These are phyloP conservation scores for Tympanoctomys barrerae DNA, from an alignment of 2,797 vertebrate species.

Conservation along the genomic window DNA sequence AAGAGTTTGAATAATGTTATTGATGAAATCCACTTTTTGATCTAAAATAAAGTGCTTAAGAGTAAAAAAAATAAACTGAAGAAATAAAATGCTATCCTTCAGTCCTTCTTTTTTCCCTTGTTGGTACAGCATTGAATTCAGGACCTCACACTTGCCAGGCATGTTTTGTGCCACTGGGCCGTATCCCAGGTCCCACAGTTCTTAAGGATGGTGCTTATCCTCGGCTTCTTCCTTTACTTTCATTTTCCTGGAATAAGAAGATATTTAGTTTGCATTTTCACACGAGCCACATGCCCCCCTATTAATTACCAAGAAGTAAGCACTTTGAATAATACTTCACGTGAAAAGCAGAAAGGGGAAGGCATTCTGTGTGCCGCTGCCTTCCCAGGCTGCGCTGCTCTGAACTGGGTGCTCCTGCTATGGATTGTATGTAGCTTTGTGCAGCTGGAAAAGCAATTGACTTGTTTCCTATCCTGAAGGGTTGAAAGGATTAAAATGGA, in stretches of 20 bases:
- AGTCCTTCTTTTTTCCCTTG: neutral
- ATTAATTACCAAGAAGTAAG: neutral
- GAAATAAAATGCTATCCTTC: neutral
- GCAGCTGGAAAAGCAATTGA: neutral
- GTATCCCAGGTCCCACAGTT: neutral
- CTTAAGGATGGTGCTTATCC: neutral
- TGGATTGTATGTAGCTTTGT: too few relatives aligned
- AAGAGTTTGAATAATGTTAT: conserved; percentile 9
- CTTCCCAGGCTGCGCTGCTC: neutral
- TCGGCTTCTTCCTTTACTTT: conserved; percentile 23
- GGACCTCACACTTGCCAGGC: too few relatives aligned
- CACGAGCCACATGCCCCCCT: neutral
- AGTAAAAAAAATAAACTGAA: neutral
- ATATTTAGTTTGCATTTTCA: conserved; percentile 33
- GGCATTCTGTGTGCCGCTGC: neutral
- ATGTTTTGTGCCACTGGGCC: too few relatives aligned
- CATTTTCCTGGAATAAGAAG: neutral
- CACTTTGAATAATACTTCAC: neutral
- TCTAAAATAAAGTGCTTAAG: neutral
- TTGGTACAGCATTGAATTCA: too few relatives aligned
- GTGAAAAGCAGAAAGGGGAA: neutral
- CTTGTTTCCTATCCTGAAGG: neutral
- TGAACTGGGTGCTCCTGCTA: neutral
- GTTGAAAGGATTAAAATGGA: neutral
- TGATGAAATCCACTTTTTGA: neutral